Evolutionary conservation across 2,797 vertebrate species (phyloP).

Genomic region (Telmatherina bonti): DNA sequence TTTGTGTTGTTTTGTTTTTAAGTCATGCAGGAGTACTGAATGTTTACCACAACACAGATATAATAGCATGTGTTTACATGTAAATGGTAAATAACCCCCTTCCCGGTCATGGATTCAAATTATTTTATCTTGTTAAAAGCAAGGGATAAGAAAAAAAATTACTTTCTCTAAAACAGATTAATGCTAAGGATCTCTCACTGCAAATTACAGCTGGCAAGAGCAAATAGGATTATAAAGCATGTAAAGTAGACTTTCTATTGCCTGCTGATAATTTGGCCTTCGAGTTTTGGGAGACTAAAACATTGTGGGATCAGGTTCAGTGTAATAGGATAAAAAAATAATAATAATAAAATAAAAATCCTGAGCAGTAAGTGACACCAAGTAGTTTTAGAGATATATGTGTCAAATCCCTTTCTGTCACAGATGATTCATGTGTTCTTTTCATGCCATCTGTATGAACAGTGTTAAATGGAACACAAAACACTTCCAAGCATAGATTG

Average conservation of each 20-base stretch:
- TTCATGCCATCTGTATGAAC: constrained; percentile 1
- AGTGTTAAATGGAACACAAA: constrained; percentile 8
- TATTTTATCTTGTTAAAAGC: constrained; percentile 37
- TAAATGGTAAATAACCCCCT: background rate
- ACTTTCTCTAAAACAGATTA: constrained; percentile 64
- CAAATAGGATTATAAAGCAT: constrained; percentile 70
- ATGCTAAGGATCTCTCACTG: constrained; percentile 58
- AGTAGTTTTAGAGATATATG: constrained; percentile 54
- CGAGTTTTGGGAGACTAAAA: constrained; percentile 40
- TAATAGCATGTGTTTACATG: background rate
- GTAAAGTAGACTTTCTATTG: constrained; percentile 12
- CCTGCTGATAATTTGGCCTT: constrained; percentile 51
- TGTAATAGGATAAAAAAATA: constrained; percentile 59
- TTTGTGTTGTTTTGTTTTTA: no score
- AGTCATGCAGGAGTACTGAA: background rate
- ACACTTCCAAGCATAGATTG: background rate
- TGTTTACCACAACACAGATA: background rate
- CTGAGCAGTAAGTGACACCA: constrained; percentile 47
- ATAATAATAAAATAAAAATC: constrained; percentile 48
- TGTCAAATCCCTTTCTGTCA: constrained; percentile 35
- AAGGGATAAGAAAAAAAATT: constrained; percentile 60
- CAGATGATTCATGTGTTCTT: constrained; percentile 31
- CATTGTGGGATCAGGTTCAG: constrained; percentile 53
- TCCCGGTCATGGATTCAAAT: constrained; percentile 17
- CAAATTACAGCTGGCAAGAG: constrained; percentile 70